Conservation (phyloP, 37 sponge, comb jelly and placozoan species). For the Halisarca cf. caerulea region DNA sequence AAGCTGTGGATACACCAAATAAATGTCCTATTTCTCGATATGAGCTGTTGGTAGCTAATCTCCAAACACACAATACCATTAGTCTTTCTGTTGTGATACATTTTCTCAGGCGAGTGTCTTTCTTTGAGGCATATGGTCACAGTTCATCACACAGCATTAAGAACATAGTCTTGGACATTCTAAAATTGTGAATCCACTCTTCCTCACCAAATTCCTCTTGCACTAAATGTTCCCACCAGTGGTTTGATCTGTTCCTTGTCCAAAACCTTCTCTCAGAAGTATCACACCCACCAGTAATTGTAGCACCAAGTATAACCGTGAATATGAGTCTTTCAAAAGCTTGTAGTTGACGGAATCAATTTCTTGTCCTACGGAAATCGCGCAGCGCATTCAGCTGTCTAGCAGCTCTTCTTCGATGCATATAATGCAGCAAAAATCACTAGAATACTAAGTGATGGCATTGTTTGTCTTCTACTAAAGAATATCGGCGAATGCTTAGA, state of each 20-base stretch:
- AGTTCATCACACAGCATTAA: background rate
- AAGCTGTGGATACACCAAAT: background rate
- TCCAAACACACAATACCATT: slow-evolving; percentile 20
- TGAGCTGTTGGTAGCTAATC: background rate
- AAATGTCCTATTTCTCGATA: slow-evolving; percentile 2
- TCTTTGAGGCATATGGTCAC: background rate
- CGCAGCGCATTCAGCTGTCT: no score
- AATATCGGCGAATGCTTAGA: no score
- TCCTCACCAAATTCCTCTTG: background rate
- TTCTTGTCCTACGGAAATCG: no score
- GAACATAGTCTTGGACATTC: background rate
- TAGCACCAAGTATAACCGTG: no score
- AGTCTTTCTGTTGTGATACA: background rate
- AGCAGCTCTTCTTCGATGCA: no score
- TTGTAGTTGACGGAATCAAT: no score
- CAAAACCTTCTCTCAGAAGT: no score
- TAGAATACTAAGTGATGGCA: no score
- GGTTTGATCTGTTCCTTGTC: slow-evolving; percentile 16
- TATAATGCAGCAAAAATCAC: no score
- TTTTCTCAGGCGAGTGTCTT: background rate
- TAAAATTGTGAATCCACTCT: slow-evolving; percentile 32
- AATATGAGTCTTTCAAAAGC: no score
- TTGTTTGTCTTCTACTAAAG: no score
- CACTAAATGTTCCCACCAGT: slow-evolving; percentile 29
- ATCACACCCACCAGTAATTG: no score